These are phyloP conservation scores for Pyrrhia umbra DNA, from an alignment of 2,888 invertebrate species.

Conservation along the genomic window DNA sequence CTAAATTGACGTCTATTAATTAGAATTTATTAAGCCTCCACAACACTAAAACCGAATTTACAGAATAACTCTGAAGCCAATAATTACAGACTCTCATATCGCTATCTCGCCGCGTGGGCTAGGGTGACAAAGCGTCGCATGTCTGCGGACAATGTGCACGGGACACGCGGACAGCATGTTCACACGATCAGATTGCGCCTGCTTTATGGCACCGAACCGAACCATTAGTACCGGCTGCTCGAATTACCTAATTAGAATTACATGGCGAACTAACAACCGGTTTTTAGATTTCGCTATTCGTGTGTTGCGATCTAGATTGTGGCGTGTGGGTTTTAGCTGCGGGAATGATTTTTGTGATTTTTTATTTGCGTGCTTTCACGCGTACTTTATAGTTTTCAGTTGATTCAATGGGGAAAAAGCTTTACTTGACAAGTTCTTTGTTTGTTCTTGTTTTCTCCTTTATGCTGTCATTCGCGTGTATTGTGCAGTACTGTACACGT, in stretches of 20 bases:
- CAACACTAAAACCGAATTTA: slow-evolving; percentile 50
- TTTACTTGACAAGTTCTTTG: slow-evolving; percentile 19
- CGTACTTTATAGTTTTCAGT: slow-evolving; percentile 40
- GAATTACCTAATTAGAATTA: slow-evolving; percentile 89
- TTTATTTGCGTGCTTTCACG: slow-evolving; percentile 44
- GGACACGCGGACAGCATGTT: slow-evolving; percentile 84
- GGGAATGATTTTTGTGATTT: slow-evolving; percentile 55
- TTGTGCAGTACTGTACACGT: slow-evolving; percentile 13
- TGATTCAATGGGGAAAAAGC: slow-evolving; percentile 25
- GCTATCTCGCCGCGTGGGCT: slow-evolving; percentile 72
- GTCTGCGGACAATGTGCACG: slow-evolving; percentile 82
- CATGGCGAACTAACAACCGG: slow-evolving; percentile 76
- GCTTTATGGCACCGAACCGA: slow-evolving; percentile 83
- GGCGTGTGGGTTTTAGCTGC: slow-evolving; percentile 49
- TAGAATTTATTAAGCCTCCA: slow-evolving; percentile 29
- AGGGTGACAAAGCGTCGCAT: slow-evolving; percentile 89
- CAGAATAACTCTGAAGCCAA: slow-evolving; percentile 58
- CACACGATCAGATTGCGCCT: slow-evolving; percentile 88
- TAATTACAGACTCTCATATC: slow-evolving; percentile 63
- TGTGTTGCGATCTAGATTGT: slow-evolving; percentile 70
- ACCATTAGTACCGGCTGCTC: slow-evolving; percentile 84
- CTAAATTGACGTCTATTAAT: slow-evolving; percentile 18
- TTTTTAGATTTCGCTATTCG: slow-evolving; percentile 73
- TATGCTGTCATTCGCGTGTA: slow-evolving; percentile 14
- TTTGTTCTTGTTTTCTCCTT: slow-evolving; percentile 19